Conservation (phyloP, 2,888 invertebrate genomes). For the Plemyria rubiginata region DNA sequence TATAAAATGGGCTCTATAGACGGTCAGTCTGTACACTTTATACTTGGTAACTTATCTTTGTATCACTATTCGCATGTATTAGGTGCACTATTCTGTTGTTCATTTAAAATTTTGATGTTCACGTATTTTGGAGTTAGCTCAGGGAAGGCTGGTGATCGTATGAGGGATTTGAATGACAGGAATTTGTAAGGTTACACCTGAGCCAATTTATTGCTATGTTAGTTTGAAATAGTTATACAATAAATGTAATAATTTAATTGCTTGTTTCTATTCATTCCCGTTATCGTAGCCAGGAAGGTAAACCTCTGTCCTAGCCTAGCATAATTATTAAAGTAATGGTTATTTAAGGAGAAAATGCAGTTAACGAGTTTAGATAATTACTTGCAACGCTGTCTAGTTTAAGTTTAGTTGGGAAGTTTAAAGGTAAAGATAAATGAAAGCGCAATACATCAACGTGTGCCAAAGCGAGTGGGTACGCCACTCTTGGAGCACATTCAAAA, state of each 20-base stretch:
- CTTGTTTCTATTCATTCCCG: conserved; percentile 23
- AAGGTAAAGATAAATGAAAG: conserved; percentile 52
- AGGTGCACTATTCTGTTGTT: conserved; percentile 73
- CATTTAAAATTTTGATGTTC: conserved; percentile 71
- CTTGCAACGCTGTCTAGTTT: background rate
- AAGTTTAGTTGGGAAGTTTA: background rate
- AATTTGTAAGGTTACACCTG: conserved; percentile 62
- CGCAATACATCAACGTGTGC: conserved; percentile 59
- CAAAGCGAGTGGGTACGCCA: conserved; percentile 43
- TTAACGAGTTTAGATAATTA: background rate
- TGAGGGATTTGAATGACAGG: conserved; percentile 60
- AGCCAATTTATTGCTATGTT: conserved; percentile 75
- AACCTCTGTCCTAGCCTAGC: background rate
- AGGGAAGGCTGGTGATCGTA: conserved; percentile 57
- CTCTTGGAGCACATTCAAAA: conserved; percentile 71
- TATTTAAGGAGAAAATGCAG: background rate
- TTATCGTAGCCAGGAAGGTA: background rate
- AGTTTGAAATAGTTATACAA: conserved; percentile 75
- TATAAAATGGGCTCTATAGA: conserved; percentile 44
- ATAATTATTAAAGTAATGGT: no score
- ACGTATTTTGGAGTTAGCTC: conserved; percentile 72
- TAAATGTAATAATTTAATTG: conserved; percentile 62
- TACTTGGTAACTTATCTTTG: conserved; percentile 56
- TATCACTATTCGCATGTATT: conserved; percentile 71
- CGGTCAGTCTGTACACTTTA: conserved; percentile 45